Conservation (phyloP, 2,888 invertebrate species). For the Oligia latruncula region DNA sequence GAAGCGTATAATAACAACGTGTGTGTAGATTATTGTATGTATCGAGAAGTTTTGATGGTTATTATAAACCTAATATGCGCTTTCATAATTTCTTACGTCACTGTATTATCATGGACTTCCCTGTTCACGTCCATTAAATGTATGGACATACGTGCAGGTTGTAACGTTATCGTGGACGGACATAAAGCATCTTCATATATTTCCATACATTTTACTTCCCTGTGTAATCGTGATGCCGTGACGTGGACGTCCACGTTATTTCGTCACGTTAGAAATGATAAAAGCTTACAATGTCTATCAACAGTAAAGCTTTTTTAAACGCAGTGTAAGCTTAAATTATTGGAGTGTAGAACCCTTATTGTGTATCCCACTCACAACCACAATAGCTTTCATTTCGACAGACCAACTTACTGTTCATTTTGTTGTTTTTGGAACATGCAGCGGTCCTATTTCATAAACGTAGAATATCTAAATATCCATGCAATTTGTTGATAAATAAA, state of each 20-base stretch:
- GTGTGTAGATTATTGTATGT: constrained; percentile 1
- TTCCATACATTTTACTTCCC: neutral
- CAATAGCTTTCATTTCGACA: too few relatives aligned
- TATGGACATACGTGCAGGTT: neutral
- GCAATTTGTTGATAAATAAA: neutral
- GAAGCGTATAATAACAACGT: neutral
- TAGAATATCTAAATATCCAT: neutral
- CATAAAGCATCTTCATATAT: neutral
- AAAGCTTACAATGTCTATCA: neutral
- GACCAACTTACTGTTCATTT: neutral
- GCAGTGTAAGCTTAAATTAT: constrained; percentile 3
- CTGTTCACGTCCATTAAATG: neutral
- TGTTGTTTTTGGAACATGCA: neutral
- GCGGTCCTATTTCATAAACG: neutral
- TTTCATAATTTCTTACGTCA: too few relatives aligned
- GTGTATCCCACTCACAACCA: neutral
- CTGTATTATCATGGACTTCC: neutral
- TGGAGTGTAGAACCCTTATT: neutral
- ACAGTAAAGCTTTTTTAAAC: neutral
- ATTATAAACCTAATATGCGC: neutral
- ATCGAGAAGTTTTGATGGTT: neutral
- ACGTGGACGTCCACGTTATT: neutral
- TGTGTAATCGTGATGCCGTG: neutral
- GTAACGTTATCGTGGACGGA: neutral
- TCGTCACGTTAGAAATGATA: neutral